Base-by-base conservation (phyloP, 2,797 vertebrate species). In the Silurus aristotelis region DNA sequence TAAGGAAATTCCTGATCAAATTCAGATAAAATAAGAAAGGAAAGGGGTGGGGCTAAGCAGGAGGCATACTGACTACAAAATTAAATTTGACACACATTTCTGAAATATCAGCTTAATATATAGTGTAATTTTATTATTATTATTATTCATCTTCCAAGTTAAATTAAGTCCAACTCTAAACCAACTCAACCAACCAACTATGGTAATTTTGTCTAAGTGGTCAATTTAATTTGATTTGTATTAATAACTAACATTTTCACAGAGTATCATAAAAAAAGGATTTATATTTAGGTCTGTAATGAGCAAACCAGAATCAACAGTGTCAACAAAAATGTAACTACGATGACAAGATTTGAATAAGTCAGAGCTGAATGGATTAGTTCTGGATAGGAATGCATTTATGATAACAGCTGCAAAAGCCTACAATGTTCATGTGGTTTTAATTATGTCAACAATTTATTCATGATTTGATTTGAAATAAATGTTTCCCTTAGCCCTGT, bases 401-500 rank as follows among this genome's bases (percentile, higher is more conserved):
- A 72, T 72, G 70, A 72, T 72, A 22, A 72, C 10, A 72, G 4
- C 70, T 15, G 70, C 43, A 72, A 43, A 72, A 72, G 43, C 20
- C 12, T 48, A 72, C 43, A 48, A 0, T 46, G 46, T 46, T 48
- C 20, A 22, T 71, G 43, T 22, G 20, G 17, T 46, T 71, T 73
- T 73, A 73, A n/a, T 22, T 25, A n/a, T 72, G 70, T 13, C 46
- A 73, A 73, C 68, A 71, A 22, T 71, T 22, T 71, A 46, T 22
- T 71, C 38, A 71, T 19, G 5, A 22, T 71, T 22, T 12, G 10
- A 46, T 46, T 55, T 55, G 1, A 17, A 17, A 75, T 75, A 75
- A 75, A 55, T 75, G 15, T 25, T 56, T 75, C n/a, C 14, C 72
- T 55, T 17, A 75, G 72, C 13, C 8, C 48, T 19, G 72, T 75